These are phyloP conservation scores for Leiothrix lutea DNA, from an alignment of 2,113 vertebrate genomes.

Conservation along the genomic window DNA sequence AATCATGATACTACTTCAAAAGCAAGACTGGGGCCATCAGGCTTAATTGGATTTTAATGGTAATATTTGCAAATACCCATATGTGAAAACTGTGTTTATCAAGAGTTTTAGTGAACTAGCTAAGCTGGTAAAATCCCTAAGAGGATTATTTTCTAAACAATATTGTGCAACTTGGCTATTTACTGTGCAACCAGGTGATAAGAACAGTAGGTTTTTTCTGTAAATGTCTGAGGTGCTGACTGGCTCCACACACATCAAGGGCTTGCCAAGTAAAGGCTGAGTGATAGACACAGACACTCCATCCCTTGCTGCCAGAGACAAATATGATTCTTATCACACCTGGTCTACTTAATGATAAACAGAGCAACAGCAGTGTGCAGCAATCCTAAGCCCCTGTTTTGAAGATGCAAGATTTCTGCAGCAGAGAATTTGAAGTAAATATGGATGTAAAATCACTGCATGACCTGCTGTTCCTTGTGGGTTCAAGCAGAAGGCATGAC, in stretches of 20 bases:
- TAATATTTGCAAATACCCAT: not conserved
- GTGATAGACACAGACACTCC: not conserved
- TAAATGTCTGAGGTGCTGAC: not conserved
- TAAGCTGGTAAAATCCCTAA: not conserved
- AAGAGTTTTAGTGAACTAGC: not conserved
- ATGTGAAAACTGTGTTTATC: not conserved
- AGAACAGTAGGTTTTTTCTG: constrained; percentile 5
- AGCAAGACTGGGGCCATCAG: not conserved
- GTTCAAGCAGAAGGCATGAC: not conserved
- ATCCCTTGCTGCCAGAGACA: not conserved
- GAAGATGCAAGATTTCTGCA: not conserved
- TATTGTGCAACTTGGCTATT: constrained; percentile 12
- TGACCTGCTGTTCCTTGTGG: not conserved
- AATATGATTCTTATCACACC: not conserved
- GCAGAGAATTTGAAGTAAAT: not conserved
- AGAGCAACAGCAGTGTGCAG: not conserved
- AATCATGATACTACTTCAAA: not conserved
- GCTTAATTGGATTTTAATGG: constrained; percentile 5
- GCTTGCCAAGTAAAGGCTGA: not conserved
- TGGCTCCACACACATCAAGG: fast-evolving
- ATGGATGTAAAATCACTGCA: not conserved
- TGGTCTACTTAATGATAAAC: not conserved
- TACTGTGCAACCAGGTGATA: not conserved
- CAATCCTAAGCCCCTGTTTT: not conserved
- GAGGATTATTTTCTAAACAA: constrained; percentile 1